Evolutionary conservation across 2,113 vertebrate species (phyloP), one percentile per base, ranked within the genome.

Genomic region (Globicephala melas): DNA sequence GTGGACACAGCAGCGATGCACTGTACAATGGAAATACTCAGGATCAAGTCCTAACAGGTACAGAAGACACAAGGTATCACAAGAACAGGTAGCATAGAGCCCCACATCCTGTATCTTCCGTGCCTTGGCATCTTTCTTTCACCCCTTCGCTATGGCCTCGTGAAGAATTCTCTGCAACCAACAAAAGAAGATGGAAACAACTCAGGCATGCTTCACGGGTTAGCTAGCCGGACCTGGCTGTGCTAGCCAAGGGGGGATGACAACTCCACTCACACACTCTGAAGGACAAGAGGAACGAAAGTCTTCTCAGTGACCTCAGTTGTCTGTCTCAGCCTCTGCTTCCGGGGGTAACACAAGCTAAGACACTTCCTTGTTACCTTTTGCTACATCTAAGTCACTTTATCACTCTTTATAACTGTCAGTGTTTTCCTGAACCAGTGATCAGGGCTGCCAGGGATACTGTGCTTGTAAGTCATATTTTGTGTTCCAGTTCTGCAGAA

Each of bases 231-330:
- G 71, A 4, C 9, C 11, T 1, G 5, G 63, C 23, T 28, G 0
- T 20, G 15, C 41, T 58, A 14, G 44, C 70, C 53, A 38, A 26
- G 28, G 31, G 31, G 21, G 8, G 1, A 20, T 25, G 7, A 31
- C 26, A 28, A 6, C 65, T 58, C n/a, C 26, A 18, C 65, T 33
- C 17, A 0, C 0, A 0, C 18, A 12, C 50, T 41, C 8, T 11
- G 44, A 53, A 26, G 20, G 20, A 33, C 44, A 23, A 55, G 44
- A 10, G 3, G 4, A 41, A 81, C 23, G 62, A 10, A 14, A 38
- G 9, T 41, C 26, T 73, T 53, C 63, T 47, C 47, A 15, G 33
- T 6, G 65, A 73, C 33, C 26, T 62, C 2, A 5, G 1, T n/a
- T 41, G 9, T 21, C 14, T 36, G 25, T n/a, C 21, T 79, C 18